These are phyloP conservation scores for Eunapius fragilis DNA, from an alignment of 37 sponge, comb jelly and placozoan species.

Conservation along the genomic window DNA sequence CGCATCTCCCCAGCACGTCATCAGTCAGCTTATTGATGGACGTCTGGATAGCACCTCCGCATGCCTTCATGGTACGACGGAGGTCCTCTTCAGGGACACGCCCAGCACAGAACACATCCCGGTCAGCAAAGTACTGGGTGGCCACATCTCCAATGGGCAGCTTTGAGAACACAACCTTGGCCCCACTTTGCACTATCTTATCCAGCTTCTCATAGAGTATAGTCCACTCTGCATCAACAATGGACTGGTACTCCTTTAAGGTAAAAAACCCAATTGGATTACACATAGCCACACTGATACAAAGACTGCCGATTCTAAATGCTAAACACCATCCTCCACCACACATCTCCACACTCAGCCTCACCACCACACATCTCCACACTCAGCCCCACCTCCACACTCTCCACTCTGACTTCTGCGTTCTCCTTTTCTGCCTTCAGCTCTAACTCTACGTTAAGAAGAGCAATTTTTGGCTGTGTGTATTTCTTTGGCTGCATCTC, in stretches of 20 bases:
- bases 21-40: conserved; percentile 79
- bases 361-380: not conserved
- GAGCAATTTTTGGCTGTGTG: conserved; percentile 84
- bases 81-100: conserved; percentile 96
- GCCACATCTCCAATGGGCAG: conserved; percentile 99
- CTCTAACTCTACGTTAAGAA: conserved; percentile 96
- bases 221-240: conserved; percentile 98
- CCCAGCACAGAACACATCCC: conserved; percentile 99
- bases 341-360: not conserved
- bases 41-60: conserved; percentile 97
- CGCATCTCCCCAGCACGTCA: conserved; percentile 84
- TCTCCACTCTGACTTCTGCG: conserved; percentile 96
- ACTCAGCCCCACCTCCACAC: conserved; percentile 83
- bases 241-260: conserved; percentile 97
- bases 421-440: conserved; percentile 97
- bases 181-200: conserved; percentile 90
- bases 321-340: not conserved
- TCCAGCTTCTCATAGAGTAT: conserved; percentile 97
- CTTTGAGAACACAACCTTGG: conserved; percentile 98
- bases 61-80: conserved; percentile 95
- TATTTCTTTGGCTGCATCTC: conserved; percentile 99
- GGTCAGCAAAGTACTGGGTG: conserved; percentile 99
- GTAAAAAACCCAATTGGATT: too few species aligned
- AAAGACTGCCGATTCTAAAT: too few species aligned
- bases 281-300: too few species aligned